Base-by-base conservation (phyloP, 2,113 vertebrate species). In the Nesoenas mayeri region DNA sequence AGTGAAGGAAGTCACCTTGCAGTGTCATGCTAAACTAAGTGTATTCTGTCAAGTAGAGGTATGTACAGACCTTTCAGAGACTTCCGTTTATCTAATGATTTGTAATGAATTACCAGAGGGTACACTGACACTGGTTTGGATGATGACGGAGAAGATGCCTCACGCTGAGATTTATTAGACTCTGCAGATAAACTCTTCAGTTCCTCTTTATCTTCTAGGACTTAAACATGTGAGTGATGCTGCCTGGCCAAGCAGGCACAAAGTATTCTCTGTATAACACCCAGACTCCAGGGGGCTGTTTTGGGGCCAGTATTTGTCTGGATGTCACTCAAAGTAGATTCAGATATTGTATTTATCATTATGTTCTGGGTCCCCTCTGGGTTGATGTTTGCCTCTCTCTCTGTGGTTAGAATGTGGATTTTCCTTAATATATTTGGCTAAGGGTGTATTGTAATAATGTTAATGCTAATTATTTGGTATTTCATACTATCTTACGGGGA, bases 401-500 rank as follows among this genome's bases (percentile, higher is more conserved):
- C 97, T 98, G 97, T 98, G 97, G 97, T 93, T 98, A 97, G 97
- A 97, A 97, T 98, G 97, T 98, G 97, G 94, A 97, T 97, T 98
- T 98, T 97, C 96, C 95, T 98, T 98, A 96, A 95, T 97, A 97
- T 98, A 98, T 98, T 98, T 97, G 97, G 96, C 97, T 98, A 97
- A 97, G 97, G 97, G 97, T 98, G 97, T 97, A 97, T 96, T 98
- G 98, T 98, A 98, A 97, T 98, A 96, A 97, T 97, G 97, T 98
- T 96, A 97, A 97, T 98, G 98, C 97, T 98, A 96, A 98, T 96
- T 97, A 97, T 96, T 98, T 97, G 96, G 98, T 98, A 98, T 98
- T 98, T 98, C 98, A 96, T 98, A 98, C 97, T 98, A 98, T 98
- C 95, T 97, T 97, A 98, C n/a, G 97, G 97, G 98, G 90, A 98